phyloP scores from a whole-genome alignment of 2,888 invertebrate genomes.

The Megaustenia siamemsis region DNA sequence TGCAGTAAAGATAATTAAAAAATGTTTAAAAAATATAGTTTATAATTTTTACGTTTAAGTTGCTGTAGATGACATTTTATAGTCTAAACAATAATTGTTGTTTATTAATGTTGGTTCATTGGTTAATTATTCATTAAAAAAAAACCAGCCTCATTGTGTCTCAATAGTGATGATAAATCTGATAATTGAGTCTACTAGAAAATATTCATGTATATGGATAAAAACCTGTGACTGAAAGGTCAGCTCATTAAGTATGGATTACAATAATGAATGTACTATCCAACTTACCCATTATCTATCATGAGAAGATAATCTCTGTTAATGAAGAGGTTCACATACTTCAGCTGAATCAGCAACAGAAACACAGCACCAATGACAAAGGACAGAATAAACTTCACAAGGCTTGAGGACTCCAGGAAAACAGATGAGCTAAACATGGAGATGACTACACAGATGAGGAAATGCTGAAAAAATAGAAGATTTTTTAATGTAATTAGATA shows the following conservation, averaged over 20 bases:
- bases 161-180: too few species aligned
- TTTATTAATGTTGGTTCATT: too few species aligned
- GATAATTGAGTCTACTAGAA: too few species aligned
- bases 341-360: conserved; percentile 75
- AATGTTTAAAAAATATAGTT: too few species aligned
- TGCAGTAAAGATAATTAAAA: too few species aligned
- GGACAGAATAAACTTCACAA: conserved; percentile 87
- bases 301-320: conserved; percentile 79
- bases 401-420: conserved; percentile 87
- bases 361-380: conserved; percentile 81
- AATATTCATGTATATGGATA: too few species aligned
- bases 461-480: conserved; percentile 86
- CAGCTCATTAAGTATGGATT: background rate
- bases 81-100: too few species aligned
- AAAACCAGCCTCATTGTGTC: too few species aligned
- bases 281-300: conserved; percentile 72
- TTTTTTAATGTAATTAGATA: too few species aligned
- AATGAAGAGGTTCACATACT: conserved; percentile 77
- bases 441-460: conserved; percentile 89
- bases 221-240: background rate
- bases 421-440: conserved; percentile 94
- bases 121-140: too few species aligned
- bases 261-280: background rate
- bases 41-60: too few species aligned
- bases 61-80: too few species aligned